Conservation (phyloP, 2,113 vertebrate genomes). For the Lichenostomus cassidix region DNA sequence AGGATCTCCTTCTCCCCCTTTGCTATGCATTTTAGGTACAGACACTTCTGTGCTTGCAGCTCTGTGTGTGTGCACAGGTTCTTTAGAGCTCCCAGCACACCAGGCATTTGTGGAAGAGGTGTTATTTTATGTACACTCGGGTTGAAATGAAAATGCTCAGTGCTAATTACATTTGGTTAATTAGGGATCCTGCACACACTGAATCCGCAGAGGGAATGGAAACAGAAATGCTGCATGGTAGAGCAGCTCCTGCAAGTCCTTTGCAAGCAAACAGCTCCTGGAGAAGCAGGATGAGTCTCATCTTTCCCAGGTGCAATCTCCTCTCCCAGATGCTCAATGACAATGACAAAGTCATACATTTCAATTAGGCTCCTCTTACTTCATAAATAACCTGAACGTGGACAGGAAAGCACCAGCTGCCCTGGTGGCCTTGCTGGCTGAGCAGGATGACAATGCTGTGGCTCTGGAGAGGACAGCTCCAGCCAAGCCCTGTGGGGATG, state of each 20-base stretch:
- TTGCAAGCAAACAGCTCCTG: neutral
- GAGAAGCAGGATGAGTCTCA: neutral
- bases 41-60: neutral
- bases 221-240: neutral
- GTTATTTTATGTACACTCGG: neutral
- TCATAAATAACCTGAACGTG: neutral
- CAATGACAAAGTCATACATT: neutral
- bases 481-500: neutral
- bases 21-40: neutral
- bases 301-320: neutral
- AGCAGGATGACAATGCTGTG: fast-evolving
- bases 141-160: neutral
- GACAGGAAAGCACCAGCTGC: neutral
- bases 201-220: neutral
- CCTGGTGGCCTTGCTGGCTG: neutral
- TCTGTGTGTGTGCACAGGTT: neutral
- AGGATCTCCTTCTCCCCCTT: neutral
- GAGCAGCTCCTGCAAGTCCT: neutral
- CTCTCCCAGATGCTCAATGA: neutral
- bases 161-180: constrained; percentile 21
- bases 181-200: neutral
- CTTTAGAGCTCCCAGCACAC: neutral
- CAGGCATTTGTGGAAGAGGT: neutral
- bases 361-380: neutral
- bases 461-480: neutral